Conservation (phyloP, 1,140 invertebrate species). For the Neodiprion lecontei region DNA sequence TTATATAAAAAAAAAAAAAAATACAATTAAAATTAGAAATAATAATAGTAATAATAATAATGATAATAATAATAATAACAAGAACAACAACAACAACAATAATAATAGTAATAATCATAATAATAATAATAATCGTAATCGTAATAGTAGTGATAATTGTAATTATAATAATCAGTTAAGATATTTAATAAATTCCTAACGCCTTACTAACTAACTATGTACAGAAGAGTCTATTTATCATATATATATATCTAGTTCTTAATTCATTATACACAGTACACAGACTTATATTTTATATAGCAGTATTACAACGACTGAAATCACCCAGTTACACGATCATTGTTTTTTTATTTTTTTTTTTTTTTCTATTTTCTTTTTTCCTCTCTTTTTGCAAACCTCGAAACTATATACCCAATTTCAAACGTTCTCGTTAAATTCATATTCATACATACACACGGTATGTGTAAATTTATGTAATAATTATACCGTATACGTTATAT, state of each 20-base stretch:
- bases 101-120: neutral
- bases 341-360: neutral
- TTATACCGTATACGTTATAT: too few species aligned
- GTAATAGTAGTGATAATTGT: neutral
- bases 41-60: neutral
- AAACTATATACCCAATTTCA: too few species aligned
- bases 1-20: neutral
- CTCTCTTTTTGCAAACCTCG: neutral
- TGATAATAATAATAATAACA: neutral
- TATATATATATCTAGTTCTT: conserved; percentile 55
- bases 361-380: too few species aligned
- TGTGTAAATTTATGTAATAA: conserved; percentile 21
- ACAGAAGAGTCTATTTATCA: conserved; percentile 55
- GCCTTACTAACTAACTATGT: conserved; percentile 58
- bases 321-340: neutral
- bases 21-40: neutral
- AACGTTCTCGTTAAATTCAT: too few species aligned
- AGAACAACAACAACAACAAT: neutral
- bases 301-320: conserved; percentile 44
- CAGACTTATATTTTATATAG: conserved; percentile 50
- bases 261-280: conserved; percentile 61
- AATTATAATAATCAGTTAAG: conserved; percentile 2
- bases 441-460: conserved; percentile 15
- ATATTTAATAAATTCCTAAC: conserved; percentile 52
- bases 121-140: neutral